phyloP scores from a whole-genome alignment of 2,797 vertebrate genomes.

The Sebastes kiyomatsui region DNA sequence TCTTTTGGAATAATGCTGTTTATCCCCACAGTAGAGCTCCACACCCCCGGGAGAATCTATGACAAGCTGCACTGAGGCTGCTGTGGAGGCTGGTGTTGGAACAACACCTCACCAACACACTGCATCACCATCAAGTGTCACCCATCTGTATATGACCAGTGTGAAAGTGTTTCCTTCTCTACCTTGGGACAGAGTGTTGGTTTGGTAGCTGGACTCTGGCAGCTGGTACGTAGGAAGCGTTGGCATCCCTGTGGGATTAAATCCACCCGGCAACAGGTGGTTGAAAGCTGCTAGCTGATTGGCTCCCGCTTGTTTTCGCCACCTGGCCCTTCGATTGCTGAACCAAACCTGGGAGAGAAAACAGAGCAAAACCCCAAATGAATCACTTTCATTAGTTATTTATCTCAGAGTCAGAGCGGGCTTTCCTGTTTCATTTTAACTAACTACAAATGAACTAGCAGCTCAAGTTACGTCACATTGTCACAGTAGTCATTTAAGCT shows the following conservation, averaged over 20 bases:
- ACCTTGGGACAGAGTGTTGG: conserved; percentile 91
- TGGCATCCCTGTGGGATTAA: conserved; percentile 93
- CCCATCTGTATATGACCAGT: not conserved
- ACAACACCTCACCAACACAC: not conserved
- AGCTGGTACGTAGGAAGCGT: conserved; percentile 93
- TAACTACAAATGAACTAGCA: not conserved
- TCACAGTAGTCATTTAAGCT: not conserved
- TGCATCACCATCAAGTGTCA: not conserved
- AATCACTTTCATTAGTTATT: not conserved
- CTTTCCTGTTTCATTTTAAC: not conserved
- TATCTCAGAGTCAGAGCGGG: not conserved
- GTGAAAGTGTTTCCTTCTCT: conserved; percentile 9
- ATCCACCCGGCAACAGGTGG: conserved; percentile 94
- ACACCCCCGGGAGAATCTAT: not conserved
- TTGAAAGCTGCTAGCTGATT: conserved; percentile 97
- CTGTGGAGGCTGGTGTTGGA: not conserved
- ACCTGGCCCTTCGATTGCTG: conserved; percentile 94
- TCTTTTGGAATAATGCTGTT: not conserved
- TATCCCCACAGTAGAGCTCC: not conserved
- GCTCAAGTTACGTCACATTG: not conserved
- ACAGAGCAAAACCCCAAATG: not conserved
- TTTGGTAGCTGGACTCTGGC: conserved; percentile 89
- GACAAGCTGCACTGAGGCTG: not conserved
- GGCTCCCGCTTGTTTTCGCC: conserved; percentile 97
- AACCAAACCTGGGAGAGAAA: conserved; percentile 90